Percentiles rank a stretch among this genome's conserved stretches.
phyloP scores from a whole-genome alignment of 2,888 invertebrate species.

The Nomada hirtipes region DNA sequence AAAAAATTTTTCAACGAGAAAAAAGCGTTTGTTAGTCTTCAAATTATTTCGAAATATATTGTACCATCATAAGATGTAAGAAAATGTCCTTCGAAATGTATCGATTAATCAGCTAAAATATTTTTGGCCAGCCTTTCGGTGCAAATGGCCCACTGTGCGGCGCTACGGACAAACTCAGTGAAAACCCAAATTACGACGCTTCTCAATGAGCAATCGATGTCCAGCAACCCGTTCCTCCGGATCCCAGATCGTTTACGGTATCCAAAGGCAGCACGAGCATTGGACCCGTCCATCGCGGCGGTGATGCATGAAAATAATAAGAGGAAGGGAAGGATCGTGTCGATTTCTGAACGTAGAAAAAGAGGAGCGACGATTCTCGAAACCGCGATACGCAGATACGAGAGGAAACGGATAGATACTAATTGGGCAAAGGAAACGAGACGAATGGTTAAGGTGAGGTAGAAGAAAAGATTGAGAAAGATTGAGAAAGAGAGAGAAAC shows the following conservation, averaged over 20 bases:
- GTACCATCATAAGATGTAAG: too few relatives aligned
- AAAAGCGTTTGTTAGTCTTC: too few relatives aligned
- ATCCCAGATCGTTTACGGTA: conserved; percentile 1
- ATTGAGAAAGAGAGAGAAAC: not conserved
- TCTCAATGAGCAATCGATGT: not conserved
- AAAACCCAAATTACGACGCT: not conserved
- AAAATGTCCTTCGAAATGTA: too few relatives aligned
- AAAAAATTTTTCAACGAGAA: too few relatives aligned
- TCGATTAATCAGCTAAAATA: too few relatives aligned
- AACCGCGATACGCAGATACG: conserved; percentile 54
- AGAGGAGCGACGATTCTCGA: conserved; percentile 6
- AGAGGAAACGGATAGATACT: conserved; percentile 60
- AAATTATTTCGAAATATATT: too few relatives aligned
- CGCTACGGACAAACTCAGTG: too few relatives aligned
- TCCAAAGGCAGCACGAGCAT: not conserved
- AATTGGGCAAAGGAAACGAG: conserved; percentile 58
- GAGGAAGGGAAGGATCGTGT: conserved; percentile 16
- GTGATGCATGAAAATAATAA: conserved; percentile 23
- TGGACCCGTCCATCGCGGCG: not conserved
- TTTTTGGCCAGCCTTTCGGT: too few relatives aligned
- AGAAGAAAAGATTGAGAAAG: not conserved
- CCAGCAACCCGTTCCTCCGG: not conserved
- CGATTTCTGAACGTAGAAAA: conserved; percentile 5
- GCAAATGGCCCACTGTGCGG: too few relatives aligned
- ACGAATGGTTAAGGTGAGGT: not conserved